phyloP scores from a whole-genome alignment of 1,140 invertebrate genomes.

The Drosophila suzukii region DNA sequence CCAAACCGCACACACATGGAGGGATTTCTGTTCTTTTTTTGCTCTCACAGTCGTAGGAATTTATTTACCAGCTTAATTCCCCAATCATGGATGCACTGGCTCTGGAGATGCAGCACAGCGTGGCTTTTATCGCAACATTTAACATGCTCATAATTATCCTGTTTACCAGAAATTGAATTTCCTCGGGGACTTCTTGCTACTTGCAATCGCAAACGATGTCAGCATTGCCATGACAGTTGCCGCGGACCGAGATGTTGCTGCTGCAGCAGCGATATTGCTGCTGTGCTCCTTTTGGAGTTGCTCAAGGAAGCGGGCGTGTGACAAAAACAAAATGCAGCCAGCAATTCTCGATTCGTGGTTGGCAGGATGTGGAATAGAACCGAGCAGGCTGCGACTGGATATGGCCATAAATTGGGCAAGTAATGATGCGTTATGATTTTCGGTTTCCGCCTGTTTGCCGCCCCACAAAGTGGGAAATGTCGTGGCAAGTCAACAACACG shows the following conservation, averaged over 20 bases:
- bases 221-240: constrained; percentile 52
- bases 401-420: constrained; percentile 75
- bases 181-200: constrained; percentile 62
- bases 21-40: constrained; percentile 35
- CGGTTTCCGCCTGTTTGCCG: constrained; percentile 75
- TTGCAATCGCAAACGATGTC: constrained; percentile 59
- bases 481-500: constrained; percentile 50
- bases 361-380: constrained; percentile 15
- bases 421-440: constrained; percentile 84
- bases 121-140: constrained; percentile 84
- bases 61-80: constrained; percentile 76
- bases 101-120: constrained; percentile 70
- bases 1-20: constrained; percentile 46
- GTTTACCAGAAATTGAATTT: constrained; percentile 84
- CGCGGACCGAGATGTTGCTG: constrained; percentile 25
- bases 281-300: constrained; percentile 4
- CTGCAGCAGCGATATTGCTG: constrained; percentile 4
- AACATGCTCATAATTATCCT: constrained; percentile 84
- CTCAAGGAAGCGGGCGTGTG: constrained; percentile 22
- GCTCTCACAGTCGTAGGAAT: constrained; percentile 33
- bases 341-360: constrained; percentile 20
- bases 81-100: constrained; percentile 71
- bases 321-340: constrained; percentile 62
- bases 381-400: constrained; percentile 36
- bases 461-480: constrained; percentile 70